Base-by-base conservation (phyloP, 2,888 invertebrate genomes). In the Acanthosoma haemorrhoidale region DNA sequence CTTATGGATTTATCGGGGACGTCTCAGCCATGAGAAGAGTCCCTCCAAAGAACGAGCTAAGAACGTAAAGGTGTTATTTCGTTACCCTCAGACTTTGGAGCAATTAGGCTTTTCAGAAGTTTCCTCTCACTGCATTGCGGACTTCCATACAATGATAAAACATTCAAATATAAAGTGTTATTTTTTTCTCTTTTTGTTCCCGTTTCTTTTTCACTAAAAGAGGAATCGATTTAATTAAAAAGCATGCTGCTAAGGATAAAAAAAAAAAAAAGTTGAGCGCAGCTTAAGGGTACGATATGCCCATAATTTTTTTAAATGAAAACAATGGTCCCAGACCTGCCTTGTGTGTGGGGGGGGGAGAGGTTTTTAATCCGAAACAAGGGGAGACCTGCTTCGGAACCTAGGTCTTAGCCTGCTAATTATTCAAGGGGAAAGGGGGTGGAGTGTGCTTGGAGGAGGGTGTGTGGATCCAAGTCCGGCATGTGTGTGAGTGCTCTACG, bases 211-310 rank as follows among this genome's bases (percentile, higher is more conserved):
- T 58, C 31, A 16, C 58, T 29, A 9, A 29, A 29, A 25, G 29
- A 1, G 31, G 63, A 63, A 63, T 63, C 63, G 63, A 63, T 63
- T 63, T 63, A 63, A 63, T 63, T 63, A 63, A 63, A 63, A 43
- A 39, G 38, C 21, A 38, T 63, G 39, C 63, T 4, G 8, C 29
- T n/a, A 29, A 31, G 31, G 15, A 31, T 9, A 38, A 13, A 34
- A 60, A 38, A 61, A 4, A 38, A 39, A 61, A 60, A 61, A 63
- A 21, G 38, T 15, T 29, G 2, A 34, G 21, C 63, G 63, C n/a
- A 63, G 63, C 38, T 63, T 63, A 63, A 63, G 38, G 38, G 2
- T 11, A 21, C 36, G 21, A 63, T 63, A 38, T 63, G 25, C 63
- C 39, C 63, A 63, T 63, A 38, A 38, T 18, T 63, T 63, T 38